Percentiles rank a stretch among this genome's conserved stretches.
Evolutionary conservation across 2,113 vertebrate species (phyloP).

Genomic region (Serilophus lunatus): DNA sequence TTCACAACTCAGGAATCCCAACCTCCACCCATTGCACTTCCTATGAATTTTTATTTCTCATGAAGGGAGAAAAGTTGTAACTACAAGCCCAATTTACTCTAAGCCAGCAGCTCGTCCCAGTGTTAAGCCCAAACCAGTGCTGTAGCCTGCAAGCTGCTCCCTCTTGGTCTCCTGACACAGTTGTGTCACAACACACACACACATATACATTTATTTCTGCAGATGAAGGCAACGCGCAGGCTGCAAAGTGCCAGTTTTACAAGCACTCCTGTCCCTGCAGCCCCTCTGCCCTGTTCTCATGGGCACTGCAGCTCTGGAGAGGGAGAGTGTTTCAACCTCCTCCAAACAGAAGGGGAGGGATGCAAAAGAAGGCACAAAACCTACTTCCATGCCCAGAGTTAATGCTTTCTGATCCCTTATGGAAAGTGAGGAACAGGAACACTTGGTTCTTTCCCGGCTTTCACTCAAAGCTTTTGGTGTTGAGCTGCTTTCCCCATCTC

Average conservation of each 20-base stretch:
- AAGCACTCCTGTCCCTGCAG: background rate
- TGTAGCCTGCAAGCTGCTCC: background rate
- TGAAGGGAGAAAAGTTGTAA: background rate
- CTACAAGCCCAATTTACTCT: background rate
- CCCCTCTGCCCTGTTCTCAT: background rate
- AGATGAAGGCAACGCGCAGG: background rate
- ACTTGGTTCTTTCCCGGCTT: background rate
- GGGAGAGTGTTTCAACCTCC: background rate
- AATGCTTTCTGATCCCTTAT: background rate
- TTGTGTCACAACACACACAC: background rate
- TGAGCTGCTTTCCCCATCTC: background rate
- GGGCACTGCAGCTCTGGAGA: fast-evolving
- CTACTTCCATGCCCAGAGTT: background rate
- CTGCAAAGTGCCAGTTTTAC: fast-evolving
- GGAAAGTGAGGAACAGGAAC: background rate
- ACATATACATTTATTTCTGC: fast-evolving
- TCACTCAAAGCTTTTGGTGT: background rate
- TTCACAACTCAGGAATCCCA: background rate
- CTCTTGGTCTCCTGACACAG: background rate
- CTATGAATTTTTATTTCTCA: background rate
- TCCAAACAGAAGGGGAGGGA: background rate
- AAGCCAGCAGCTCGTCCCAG: background rate
- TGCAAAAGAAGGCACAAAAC: background rate
- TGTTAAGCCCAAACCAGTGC: background rate
- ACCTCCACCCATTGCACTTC: background rate